Base-by-base conservation (phyloP, 2,888 invertebrate species). In the Teleogryllus oceanicus region DNA sequence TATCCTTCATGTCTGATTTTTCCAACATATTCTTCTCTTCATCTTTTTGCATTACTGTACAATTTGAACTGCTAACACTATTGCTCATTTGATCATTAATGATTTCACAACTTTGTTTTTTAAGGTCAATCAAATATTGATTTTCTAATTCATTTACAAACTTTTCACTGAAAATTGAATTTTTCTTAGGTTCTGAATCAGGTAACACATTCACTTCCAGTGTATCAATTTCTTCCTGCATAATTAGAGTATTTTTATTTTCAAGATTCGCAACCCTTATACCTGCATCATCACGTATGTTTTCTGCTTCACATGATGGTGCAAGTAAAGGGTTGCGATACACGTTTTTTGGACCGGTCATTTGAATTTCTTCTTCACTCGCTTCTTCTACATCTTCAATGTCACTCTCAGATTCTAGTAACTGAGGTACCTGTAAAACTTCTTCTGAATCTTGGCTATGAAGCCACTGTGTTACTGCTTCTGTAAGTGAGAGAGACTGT, bases 381-480 rank as follows among this genome's bases (percentile, higher is more conserved):
- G 79, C 76, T 50, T 84, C 84, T 12, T 84, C 84, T 77, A 84
- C 83, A 78, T 85, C 83, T 50, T 84, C 83, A 20, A 80, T 76
- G 20, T 80, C 82, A 49, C 75, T 76, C 37, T 82, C 82, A 76
- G 81, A 81, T 11, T 81, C 81, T 37, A 82, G 20, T 84, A n/a
- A 62, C n/a, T 82, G 83, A 76, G 81, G 84, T 13, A 82, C 80
- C 16, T 82, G 82, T 80, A 87, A 86, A n/a, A 87, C 81, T 80
- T 84, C 87, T 82, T 86, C 86, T 77, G 81, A 80, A 74, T 82
- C 81, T 37, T 83, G 83, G 50, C 82, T 81, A 78, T 87, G 86
- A 83, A 91, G 87, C 92, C 92, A 92, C 80, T 90, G 89, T 78
- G 88, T 90, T 1, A 92, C 91, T 1, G 91, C 91, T 77, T 89